Evolutionary conservation across 2,797 vertebrate genomes (phyloP).

Genomic region (Gymnoscopelus microlampas): DNA sequence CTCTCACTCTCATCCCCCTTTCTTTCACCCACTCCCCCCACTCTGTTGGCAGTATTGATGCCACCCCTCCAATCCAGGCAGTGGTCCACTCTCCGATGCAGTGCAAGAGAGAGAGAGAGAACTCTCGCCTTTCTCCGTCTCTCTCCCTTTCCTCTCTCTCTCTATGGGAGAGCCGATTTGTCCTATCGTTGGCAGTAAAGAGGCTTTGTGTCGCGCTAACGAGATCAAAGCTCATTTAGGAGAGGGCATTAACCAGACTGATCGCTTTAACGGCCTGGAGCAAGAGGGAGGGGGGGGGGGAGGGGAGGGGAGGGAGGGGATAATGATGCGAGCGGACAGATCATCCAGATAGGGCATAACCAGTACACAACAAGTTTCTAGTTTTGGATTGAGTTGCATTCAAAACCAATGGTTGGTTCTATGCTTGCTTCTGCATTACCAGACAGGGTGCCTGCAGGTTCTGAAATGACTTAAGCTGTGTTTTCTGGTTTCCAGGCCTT

Average conservation of each 20-base stretch:
- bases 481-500: no score
- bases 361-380: background rate
- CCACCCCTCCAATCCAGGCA: slow-evolving; percentile 42
- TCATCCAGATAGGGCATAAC: slow-evolving; percentile 37
- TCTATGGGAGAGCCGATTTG: slow-evolving; percentile 68
- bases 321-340: slow-evolving; percentile 33
- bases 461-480: no score
- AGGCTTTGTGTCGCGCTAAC: slow-evolving; percentile 81
- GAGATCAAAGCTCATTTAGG: slow-evolving; percentile 82
- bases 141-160: slow-evolving; percentile 21
- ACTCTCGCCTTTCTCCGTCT: slow-evolving; percentile 18
- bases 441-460: no score
- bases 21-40: background rate
- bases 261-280: slow-evolving; percentile 65
- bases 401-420: background rate
- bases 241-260: slow-evolving; percentile 75
- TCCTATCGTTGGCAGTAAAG: slow-evolving; percentile 82
- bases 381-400: slow-evolving; percentile 5
- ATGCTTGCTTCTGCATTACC: background rate
- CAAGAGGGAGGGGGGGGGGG: slow-evolving; percentile 16
- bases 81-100: slow-evolving; percentile 54
- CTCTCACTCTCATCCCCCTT: background rate
- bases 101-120: slow-evolving; percentile 34
- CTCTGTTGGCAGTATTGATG: slow-evolving; percentile 40
- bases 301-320: slow-evolving; percentile 2